These are phyloP conservation scores for Corticium candelabrum DNA, from an alignment of 37 sponge, comb jelly and placozoan genomes.

Conservation along the genomic window DNA sequence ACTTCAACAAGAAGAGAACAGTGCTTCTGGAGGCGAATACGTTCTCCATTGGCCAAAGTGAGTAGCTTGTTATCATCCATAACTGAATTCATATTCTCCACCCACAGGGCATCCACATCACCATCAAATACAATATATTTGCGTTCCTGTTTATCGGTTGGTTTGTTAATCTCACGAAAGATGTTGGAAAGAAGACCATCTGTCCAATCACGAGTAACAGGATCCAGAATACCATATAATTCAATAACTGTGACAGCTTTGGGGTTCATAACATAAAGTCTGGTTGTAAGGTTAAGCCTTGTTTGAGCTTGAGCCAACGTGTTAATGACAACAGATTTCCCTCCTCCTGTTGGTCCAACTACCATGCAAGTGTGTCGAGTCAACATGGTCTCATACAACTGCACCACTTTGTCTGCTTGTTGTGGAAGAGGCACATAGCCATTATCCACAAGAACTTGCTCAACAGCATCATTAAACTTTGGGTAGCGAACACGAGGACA, in stretches of 20 bases:
- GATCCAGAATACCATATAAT: slow-evolving; percentile 96
- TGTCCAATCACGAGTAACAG: slow-evolving; percentile 97
- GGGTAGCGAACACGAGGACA: slow-evolving; percentile 98
- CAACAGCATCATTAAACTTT: slow-evolving; percentile 98
- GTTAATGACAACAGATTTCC: slow-evolving; percentile 96
- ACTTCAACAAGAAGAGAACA: slow-evolving; percentile 96
- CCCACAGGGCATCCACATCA: slow-evolving; percentile 98
- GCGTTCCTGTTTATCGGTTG: slow-evolving; percentile 95
- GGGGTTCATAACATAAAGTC: slow-evolving; percentile 89
- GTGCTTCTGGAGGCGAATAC: slow-evolving; percentile 93
- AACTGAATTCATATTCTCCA: slow-evolving; percentile 99
- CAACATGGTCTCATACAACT: slow-evolving; percentile 99
- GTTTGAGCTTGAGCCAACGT: slow-evolving; percentile 91
- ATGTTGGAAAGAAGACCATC: slow-evolving; percentile 99
- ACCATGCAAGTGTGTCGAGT: slow-evolving; percentile 98
- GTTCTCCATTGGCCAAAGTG: slow-evolving; percentile 97
- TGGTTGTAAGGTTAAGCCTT: slow-evolving; percentile 81
- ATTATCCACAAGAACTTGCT: slow-evolving; percentile 58
- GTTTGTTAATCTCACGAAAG: slow-evolving; percentile 95
- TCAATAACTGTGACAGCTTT: slow-evolving; percentile 95
- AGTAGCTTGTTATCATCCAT: slow-evolving; percentile 99
- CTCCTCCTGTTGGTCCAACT: slow-evolving; percentile 98
- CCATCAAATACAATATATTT: slow-evolving; percentile 95
- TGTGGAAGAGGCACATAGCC: slow-evolving; percentile 77
- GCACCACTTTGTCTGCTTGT: slow-evolving; percentile 96